These are phyloP conservation scores for Cheilosia pagana DNA, from an alignment of 2,888 invertebrate genomes.

Conservation along the genomic window DNA sequence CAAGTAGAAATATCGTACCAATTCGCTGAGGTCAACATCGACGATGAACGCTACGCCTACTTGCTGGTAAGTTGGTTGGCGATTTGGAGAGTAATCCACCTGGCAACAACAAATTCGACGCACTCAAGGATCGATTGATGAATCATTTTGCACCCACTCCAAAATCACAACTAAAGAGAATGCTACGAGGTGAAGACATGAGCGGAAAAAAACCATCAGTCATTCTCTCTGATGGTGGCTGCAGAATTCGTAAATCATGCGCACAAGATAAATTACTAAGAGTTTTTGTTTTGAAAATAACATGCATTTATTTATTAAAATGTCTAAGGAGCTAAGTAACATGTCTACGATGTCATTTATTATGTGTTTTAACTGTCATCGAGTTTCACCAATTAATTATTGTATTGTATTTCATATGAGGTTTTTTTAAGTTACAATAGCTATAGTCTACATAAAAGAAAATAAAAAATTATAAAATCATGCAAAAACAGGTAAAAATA, in stretches of 20 bases:
- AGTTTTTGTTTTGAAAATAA: too few relatives aligned
- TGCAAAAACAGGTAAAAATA: too few relatives aligned
- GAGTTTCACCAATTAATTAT: too few relatives aligned
- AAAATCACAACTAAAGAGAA: constrained; percentile 23
- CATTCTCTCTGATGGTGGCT: constrained; percentile 18
- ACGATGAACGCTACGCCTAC: constrained; percentile 27
- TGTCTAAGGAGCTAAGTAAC: too few relatives aligned
- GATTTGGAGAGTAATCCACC: constrained; percentile 28
- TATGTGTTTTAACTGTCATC: too few relatives aligned
- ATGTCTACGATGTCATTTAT: too few relatives aligned
- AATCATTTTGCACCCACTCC: constrained; percentile 19
- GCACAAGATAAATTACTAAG: too few relatives aligned
- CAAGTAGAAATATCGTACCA: constrained; percentile 16
- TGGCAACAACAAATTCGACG: constrained; percentile 16
- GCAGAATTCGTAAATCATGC: constrained; percentile 25
- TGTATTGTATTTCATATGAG: too few relatives aligned
- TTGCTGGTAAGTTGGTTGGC: constrained; percentile 24
- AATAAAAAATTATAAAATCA: too few relatives aligned
- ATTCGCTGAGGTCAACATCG: constrained; percentile 12
- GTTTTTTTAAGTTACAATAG: too few relatives aligned
- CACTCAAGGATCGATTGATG: constrained; percentile 25
- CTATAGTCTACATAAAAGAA: too few relatives aligned
- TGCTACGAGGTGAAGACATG: constrained; percentile 32
- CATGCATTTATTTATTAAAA: too few relatives aligned
- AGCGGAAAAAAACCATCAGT: constrained; percentile 19